Conservation (phyloP, 2,113 vertebrate genomes). For the Miniopterus natalensis region DNA sequence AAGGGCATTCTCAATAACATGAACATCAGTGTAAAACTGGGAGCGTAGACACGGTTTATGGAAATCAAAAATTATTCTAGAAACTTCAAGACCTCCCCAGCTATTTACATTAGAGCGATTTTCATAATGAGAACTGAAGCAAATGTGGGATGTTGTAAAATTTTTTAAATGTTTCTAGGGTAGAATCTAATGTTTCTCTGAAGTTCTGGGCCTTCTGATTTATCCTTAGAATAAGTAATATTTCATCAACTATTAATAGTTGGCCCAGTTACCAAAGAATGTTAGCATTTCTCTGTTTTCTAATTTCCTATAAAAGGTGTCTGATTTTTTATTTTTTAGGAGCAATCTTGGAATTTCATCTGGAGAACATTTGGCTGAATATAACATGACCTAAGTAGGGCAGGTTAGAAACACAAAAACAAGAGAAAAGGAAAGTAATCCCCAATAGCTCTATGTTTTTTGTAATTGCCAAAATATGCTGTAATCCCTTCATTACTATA, state of each 20-base stretch:
- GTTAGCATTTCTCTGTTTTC: conserved; percentile 1
- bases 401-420: conserved; percentile 59
- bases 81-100: not conserved
- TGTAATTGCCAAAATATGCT: not conserved
- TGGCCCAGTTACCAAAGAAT: conserved; percentile 20
- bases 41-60: not conserved
- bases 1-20: not conserved
- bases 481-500: not conserved
- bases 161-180: not conserved
- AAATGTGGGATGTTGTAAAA: not conserved
- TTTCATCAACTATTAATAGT: conserved; percentile 25
- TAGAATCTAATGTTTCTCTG: not conserved
- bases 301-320: conserved; percentile 19
- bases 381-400: not conserved
- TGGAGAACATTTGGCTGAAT: not conserved
- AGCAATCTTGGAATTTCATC: conserved; percentile 36
- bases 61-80: conserved; percentile 17
- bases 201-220: conserved; percentile 9
- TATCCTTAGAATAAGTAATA: conserved; percentile 25
- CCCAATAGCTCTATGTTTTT: not conserved
- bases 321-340: not conserved
- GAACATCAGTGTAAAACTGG: not conserved
- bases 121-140: conserved; percentile 49
- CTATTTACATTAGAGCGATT: conserved; percentile 23
- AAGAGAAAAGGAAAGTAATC: not conserved